These are phyloP conservation scores for Haemorhous mexicanus DNA, from an alignment of 2,113 vertebrate species.

Conservation along the genomic window DNA sequence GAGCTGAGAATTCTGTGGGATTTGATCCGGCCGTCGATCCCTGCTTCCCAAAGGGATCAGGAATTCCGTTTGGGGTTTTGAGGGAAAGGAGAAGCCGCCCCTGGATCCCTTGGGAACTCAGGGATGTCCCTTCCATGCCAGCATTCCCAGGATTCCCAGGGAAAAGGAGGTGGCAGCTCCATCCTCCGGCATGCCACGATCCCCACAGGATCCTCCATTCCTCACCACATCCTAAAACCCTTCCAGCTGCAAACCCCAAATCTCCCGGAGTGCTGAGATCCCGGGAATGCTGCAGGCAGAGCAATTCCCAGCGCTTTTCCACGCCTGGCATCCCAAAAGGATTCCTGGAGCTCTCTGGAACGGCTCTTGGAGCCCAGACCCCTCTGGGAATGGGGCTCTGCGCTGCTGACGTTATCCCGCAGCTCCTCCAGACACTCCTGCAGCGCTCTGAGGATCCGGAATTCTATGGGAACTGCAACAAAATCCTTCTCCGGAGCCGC, in stretches of 20 bases:
- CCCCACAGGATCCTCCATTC: neutral
- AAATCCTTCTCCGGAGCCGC: neutral
- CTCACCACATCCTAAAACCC: neutral
- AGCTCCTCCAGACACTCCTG: neutral
- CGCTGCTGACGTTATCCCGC: neutral
- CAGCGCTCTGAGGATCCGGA: neutral
- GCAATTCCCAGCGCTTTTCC: neutral
- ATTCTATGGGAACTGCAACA: neutral
- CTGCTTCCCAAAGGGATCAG: neutral
- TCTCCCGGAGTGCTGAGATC: fast-evolving
- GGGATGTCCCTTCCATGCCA: fast-evolving
- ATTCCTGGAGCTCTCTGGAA: neutral
- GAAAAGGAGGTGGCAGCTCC: neutral
- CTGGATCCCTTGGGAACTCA: neutral
- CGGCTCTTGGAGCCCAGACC: neutral
- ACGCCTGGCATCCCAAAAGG: neutral
- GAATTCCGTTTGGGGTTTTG: neutral
- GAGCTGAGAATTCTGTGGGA: fast-evolving
- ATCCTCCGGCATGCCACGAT: fast-evolving
- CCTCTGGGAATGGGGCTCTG: neutral
- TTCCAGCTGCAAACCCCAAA: neutral
- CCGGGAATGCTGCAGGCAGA: neutral
- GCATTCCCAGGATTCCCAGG: neutral
- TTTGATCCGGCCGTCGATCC: fast-evolving
- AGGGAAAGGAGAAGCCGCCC: neutral